Evolutionary conservation across 2,888 invertebrate species (phyloP).

Genomic region (Tipula lateralis): DNA sequence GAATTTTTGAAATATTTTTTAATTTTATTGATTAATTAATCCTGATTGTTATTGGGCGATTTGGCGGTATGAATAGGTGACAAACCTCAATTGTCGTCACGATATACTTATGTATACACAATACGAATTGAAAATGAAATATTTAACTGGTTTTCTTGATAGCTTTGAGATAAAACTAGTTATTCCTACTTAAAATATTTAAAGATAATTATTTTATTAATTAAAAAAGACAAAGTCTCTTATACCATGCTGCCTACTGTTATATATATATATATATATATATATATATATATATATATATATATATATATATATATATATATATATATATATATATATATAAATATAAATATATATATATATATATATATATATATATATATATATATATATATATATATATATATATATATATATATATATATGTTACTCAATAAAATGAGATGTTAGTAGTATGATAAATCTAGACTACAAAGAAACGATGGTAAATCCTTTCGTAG

Average conservation of each 20-base stretch:
- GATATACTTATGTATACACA: neutral
- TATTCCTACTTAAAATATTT: neutral
- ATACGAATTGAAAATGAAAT: neutral
- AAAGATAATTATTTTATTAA: neutral
- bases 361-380: no score
- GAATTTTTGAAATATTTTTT: neutral
- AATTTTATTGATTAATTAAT: neutral
- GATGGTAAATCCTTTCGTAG: no score
- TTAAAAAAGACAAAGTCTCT: neutral
- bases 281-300: no score
- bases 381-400: no score
- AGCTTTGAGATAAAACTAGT: neutral
- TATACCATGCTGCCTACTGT: neutral
- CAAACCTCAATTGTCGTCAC: slow-evolving; percentile 11
- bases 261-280: neutral
- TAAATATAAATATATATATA: no score
- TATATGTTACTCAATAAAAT: no score
- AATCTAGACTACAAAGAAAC: no score
- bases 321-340: no score
- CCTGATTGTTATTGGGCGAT: neutral
- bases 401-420: no score
- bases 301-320: no score
- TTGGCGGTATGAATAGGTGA: neutral
- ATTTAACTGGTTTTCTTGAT: neutral
- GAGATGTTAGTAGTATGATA: no score